Evolutionary conservation across 1,140 invertebrate genomes (phyloP).

Genomic region (Anoplophora glabripennis): DNA sequence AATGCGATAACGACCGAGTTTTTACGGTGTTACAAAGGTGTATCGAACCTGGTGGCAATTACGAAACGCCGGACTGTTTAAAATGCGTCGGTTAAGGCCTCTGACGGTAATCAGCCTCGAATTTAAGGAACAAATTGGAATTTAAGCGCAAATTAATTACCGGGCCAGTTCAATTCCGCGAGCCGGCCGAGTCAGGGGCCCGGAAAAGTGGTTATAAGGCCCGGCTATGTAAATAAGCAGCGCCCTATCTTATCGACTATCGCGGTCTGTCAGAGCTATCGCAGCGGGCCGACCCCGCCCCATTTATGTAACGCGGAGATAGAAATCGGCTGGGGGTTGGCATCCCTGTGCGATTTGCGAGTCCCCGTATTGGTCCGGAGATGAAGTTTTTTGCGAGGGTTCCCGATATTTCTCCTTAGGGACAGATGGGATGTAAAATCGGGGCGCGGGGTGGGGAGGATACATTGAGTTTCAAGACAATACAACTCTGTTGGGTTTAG

Average conservation of each 20-base stretch:
- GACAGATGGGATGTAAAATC: too few species aligned
- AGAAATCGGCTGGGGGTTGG: conserved; percentile 7
- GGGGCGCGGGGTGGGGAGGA: too few species aligned
- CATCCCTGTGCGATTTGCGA: background rate
- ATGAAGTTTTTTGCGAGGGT: too few species aligned
- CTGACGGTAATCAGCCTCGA: too few species aligned
- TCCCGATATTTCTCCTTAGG: background rate
- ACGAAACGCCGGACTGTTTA: too few species aligned
- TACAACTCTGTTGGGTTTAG: too few species aligned
- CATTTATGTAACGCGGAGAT: conserved; percentile 28
- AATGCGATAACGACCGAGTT: too few species aligned
- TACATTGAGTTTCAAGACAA: too few species aligned
- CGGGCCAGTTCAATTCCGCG: background rate
- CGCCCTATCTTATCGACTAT: conserved; percentile 25
- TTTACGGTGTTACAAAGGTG: too few species aligned
- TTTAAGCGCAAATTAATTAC: conserved; percentile 32
- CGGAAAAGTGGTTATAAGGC: background rate
- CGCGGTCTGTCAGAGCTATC: conserved; percentile 18
- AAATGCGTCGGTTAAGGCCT: too few species aligned
- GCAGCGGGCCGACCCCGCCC: conserved; percentile 27
- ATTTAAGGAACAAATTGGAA: conserved; percentile 31
- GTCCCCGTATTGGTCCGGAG: background rate
- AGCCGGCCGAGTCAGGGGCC: too few species aligned
- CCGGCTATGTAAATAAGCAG: conserved; percentile 22
- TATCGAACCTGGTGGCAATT: too few species aligned